phyloP scores from a whole-genome alignment of 2,113 vertebrate species.

The Bubo bubo region DNA sequence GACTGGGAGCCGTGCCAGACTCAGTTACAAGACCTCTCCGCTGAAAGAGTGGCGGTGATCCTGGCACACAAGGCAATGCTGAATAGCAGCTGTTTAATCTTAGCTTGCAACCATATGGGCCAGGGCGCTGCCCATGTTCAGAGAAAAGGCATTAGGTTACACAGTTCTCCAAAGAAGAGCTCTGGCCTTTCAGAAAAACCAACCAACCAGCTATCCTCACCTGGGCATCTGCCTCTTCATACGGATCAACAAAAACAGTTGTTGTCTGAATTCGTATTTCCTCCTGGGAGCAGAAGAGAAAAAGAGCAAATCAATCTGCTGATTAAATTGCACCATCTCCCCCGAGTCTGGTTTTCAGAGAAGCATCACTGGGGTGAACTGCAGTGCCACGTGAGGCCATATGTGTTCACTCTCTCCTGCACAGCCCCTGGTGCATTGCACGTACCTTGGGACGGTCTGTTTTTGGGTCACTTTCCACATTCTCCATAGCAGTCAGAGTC shows the following conservation, averaged over 20 bases:
- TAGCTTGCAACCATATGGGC: neutral
- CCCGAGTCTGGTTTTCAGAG: neutral
- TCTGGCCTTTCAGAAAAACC: neutral
- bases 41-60: fast-evolving
- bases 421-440: neutral
- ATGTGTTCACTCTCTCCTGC: fast-evolving
- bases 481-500: conserved; percentile 93
- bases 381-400: neutral
- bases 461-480: conserved; percentile 92
- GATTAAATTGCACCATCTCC: neutral
- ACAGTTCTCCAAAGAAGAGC: neutral
- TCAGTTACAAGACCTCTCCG: neutral
- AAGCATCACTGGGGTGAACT: neutral
- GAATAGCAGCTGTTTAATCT: neutral
- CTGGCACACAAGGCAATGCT: neutral
- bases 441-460: conserved; percentile 92
- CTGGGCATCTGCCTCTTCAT: conserved; percentile 94
- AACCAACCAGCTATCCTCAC: conserved; percentile 61
- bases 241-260: conserved; percentile 93
- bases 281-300: conserved; percentile 74
- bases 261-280: conserved; percentile 86
- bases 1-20: neutral
- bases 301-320: neutral
- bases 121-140: neutral
- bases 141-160: neutral